Base-by-base conservation (phyloP, 30 jellyfish, hydroid and myxozoan species). In the Cassiopea andromeda region DNA sequence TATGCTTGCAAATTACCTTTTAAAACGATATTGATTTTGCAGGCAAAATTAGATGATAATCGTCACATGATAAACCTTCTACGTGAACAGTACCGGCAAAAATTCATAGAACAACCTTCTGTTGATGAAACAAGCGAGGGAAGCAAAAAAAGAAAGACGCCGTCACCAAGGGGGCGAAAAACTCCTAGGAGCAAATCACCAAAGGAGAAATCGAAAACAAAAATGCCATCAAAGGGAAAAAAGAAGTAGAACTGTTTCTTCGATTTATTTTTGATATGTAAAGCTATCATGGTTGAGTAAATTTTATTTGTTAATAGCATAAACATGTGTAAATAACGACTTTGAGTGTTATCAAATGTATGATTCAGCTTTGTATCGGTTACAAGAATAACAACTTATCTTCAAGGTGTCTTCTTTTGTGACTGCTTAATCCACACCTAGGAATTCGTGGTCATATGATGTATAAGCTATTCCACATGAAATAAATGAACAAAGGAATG, bases 171-270 rank as follows among this genome's bases (percentile, higher is more conserved):
- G 67, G 97, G 97, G 49, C 19, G 89, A 64, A 90, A 83, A 44
- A 90, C 89, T 71, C 97, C 97, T 46, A 71, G 91, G 46, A 83
- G 97, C 60, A 90, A 90, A 67, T 80, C 97, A 14, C 94, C 94
- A 69, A 87, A 78, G 19, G 88, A 78, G 50, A 78, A 81, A 71
- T 84, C 89, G 17, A 87, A 87, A 78, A 48, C 93, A 46, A 90
- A 90, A 59, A 81, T 93, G 44, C 97, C 97, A 49, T 58, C 90
- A 2, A 90, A 90, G 59, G 97, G 93, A 50, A 90, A 90, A 48
- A 90, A 90, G 75, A 81, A 81, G 68, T 89, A 81, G 81, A 64
- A 81, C 15, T 66, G 78, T 58, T 44, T 45, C 70, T 5, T 45
- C 46, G 1, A 74, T 54, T 54, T 54, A 10, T 54, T 3, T 54